These are phyloP conservation scores for Leucoraja ocellata DNA, from an alignment of 2,797 vertebrate species.

Conservation along the genomic window DNA sequence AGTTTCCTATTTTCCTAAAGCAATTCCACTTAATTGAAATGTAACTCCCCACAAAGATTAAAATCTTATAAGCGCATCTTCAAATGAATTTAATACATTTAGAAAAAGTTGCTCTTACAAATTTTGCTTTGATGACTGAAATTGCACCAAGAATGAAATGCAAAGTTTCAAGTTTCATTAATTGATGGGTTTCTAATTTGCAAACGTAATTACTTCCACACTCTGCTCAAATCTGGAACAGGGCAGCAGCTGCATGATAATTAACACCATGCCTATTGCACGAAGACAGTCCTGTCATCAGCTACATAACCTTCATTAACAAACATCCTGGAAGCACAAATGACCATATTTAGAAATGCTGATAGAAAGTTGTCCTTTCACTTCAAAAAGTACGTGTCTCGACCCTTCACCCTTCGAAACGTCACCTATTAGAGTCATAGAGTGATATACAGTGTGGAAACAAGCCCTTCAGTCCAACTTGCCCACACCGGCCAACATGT, in stretches of 20 bases:
- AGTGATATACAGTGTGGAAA: no score
- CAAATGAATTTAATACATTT: background rate
- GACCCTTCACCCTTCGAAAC: no score
- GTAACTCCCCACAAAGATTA: background rate
- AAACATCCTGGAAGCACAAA: slow-evolving; percentile 26
- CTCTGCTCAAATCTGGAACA: slow-evolving; percentile 24
- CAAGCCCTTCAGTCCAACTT: no score
- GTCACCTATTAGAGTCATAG: no score
- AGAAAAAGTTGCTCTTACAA: background rate
- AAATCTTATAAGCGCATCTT: background rate
- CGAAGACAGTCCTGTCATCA: slow-evolving; percentile 21
- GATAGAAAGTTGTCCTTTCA: background rate
- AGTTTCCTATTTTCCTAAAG: background rate
- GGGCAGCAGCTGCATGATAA: slow-evolving; percentile 29
- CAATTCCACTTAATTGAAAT: background rate
- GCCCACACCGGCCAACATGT: no score
- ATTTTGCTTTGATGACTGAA: background rate
- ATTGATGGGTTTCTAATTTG: slow-evolving; percentile 37
- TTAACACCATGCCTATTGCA: slow-evolving; percentile 24
- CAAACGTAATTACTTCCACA: slow-evolving; percentile 34
- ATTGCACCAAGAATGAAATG: slow-evolving; percentile 13
- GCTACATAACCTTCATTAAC: slow-evolving; percentile 30
- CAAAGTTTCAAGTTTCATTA: slow-evolving; percentile 34
- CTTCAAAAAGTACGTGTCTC: background rate
- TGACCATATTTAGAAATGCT: background rate